A percentile compares a stretch with the other conserved stretches of the same genome.
Evolutionary conservation across 2,797 vertebrate species (phyloP).

Genomic region (Scarus forsteni): DNA sequence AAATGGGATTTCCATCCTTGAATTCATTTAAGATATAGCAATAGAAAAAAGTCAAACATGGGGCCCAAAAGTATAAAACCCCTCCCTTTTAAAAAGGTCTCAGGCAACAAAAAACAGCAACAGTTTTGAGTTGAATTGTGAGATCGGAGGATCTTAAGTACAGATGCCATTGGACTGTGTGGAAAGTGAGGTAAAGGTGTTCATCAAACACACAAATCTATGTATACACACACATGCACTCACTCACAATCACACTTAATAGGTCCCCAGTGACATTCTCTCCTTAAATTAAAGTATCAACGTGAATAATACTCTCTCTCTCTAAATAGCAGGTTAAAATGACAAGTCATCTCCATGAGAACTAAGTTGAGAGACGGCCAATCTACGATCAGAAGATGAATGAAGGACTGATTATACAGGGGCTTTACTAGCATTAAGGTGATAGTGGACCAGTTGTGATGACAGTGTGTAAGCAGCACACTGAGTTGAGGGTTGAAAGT

Average conservation of each 20-base stretch:
- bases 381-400: constrained; percentile 35
- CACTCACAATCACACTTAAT: constrained; percentile 33
- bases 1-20: constrained; percentile 19
- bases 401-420: constrained; percentile 51
- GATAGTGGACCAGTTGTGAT: constrained; percentile 47
- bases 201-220: constrained; percentile 36
- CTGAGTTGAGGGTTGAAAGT: constrained; percentile 54
- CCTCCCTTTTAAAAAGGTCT: constrained; percentile 56
- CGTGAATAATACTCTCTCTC: constrained; percentile 49
- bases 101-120: constrained; percentile 27
- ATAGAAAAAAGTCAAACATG: constrained; percentile 14
- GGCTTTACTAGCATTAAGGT: constrained; percentile 29
- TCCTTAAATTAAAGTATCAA: constrained; percentile 58
- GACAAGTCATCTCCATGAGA: constrained; percentile 54
- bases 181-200: constrained; percentile 58
- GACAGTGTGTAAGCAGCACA: constrained; percentile 44
- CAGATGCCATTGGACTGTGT: constrained; percentile 30
- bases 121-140: constrained; percentile 31
- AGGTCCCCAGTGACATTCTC: constrained; percentile 53
- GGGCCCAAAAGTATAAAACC: constrained; percentile 6
- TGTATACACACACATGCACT: constrained; percentile 14
- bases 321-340: constrained; percentile 43
- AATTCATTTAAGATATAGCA: constrained; percentile 31
- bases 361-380: constrained; percentile 39
- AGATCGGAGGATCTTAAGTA: constrained; percentile 57